A percentile compares a stretch with the other conserved stretches of the same genome.
Evolutionary conservation across 2,113 vertebrate genomes (phyloP).

Genomic region (Toxostoma redivivum): DNA sequence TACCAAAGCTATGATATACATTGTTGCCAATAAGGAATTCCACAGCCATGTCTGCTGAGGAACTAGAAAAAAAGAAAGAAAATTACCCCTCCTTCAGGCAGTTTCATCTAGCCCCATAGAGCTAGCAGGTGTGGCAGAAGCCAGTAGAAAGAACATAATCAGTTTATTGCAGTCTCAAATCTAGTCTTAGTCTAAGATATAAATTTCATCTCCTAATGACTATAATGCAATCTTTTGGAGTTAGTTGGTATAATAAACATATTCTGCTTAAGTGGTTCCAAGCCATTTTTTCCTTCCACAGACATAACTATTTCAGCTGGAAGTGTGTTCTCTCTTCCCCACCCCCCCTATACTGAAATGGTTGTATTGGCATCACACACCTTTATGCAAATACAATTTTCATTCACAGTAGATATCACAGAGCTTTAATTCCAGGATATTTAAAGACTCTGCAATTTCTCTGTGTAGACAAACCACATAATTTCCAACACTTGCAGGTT

Average conservation of each 20-base stretch:
- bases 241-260: neutral
- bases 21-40: neutral
- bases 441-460: conserved; percentile 21
- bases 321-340: neutral
- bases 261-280: neutral
- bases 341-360: neutral
- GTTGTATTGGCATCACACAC: neutral
- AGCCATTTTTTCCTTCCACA: neutral
- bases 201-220: neutral
- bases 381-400: neutral
- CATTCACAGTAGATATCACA: conserved; percentile 13
- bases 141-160: neutral
- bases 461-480: neutral
- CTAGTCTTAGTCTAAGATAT: neutral
- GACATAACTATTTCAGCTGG: neutral
- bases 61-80: neutral
- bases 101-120: neutral
- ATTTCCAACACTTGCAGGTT: neutral
- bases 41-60: neutral
- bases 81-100: neutral
- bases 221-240: neutral
- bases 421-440: neutral
- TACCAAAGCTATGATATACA: neutral
- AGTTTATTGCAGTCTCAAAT: neutral
- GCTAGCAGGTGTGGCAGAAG: neutral